Evolutionary conservation across 2,797 vertebrate genomes (phyloP).

Genomic region (Schizopygopsis malacanthus): DNA sequence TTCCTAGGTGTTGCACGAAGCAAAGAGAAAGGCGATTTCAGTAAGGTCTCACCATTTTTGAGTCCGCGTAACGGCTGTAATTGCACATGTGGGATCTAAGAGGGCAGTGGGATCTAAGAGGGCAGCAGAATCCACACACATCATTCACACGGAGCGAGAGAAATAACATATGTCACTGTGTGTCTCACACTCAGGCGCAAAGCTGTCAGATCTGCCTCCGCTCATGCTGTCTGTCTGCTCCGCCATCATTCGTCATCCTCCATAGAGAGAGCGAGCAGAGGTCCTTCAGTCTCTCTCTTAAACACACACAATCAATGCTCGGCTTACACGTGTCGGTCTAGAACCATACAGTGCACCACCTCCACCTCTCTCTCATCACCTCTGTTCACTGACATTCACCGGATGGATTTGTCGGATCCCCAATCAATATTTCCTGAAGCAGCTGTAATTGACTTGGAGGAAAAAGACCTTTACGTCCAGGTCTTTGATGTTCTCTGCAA

Average conservation of each 20-base stretch:
- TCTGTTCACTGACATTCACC: not conserved
- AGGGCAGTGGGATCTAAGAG: conserved; percentile 5
- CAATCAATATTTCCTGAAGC: conserved; percentile 24
- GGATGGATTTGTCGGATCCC: not conserved
- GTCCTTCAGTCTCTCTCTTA: not conserved
- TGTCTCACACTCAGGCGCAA: conserved; percentile 7
- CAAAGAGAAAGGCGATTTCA: not conserved
- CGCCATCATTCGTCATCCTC: not conserved
- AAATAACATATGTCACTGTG: not conserved
- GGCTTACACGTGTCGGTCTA: not conserved
- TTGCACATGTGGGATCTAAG: conserved; percentile 4
- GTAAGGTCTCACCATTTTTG: not conserved
- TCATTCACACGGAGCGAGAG: conserved; percentile 1
- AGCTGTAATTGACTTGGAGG: conserved; percentile 6
- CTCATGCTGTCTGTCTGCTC: not conserved
- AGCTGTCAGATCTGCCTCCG: not conserved
- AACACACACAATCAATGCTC: not conserved
- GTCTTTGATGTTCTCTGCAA: not conserved
- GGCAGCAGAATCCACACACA: conserved; percentile 14
- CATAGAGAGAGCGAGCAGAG: not conserved
- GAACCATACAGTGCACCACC: no score
- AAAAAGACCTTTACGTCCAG: not conserved
- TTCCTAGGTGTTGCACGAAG: not conserved
- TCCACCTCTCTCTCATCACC: conserved; percentile 11
- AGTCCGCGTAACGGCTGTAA: not conserved